Evolutionary conservation across 2,888 invertebrate species (phyloP), one percentile per base, ranked within the genome.

Genomic region (Trimorus sp.): DNA sequence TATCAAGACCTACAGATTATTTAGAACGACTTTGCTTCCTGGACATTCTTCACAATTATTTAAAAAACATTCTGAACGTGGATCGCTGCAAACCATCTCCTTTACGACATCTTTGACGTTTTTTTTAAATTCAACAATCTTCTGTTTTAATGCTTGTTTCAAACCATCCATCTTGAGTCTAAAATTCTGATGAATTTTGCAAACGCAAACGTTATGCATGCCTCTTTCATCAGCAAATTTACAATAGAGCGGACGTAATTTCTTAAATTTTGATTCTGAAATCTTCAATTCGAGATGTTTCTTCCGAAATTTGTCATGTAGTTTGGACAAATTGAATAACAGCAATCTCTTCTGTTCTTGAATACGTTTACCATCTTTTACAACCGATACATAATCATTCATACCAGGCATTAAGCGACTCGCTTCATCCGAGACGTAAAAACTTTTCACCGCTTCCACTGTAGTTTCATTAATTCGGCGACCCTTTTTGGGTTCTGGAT

Each of bases 361-460:
- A 63, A 49, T 42, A 37, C 75, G 74, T 56, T 63, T 59, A 6
- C 80, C 70, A 75, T 80, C 51, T 65, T 49, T 56, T 1, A 63
- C 59, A 48, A 81, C 71, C 9, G 76, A 81, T 14, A 65, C 66
- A 54, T 62, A 76, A 56, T 81, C 71, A 12, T 76, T 81, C 15
- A 60, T 65, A 40, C 80, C 80, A 11, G 70, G 76, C 76, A 75
- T 70, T 14, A 70, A 12, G 6, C 73, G 53, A 48, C 66, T 79
- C 7, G 53, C 54, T 26, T 73, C 62, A 68, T 80, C 70, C 0
- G 66, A 70, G 5, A 76, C 40, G 37, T 59, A 81, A 59, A 80
- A 76, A 4, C 36, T 15, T 70, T 38, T 48, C 8, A 75, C 63
- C 37, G 40, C 69, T 62, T 70, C 16, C 11, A 74, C 38, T 38